Base-by-base conservation (phyloP, 1,140 invertebrate species). In the Bombus impatiens region DNA sequence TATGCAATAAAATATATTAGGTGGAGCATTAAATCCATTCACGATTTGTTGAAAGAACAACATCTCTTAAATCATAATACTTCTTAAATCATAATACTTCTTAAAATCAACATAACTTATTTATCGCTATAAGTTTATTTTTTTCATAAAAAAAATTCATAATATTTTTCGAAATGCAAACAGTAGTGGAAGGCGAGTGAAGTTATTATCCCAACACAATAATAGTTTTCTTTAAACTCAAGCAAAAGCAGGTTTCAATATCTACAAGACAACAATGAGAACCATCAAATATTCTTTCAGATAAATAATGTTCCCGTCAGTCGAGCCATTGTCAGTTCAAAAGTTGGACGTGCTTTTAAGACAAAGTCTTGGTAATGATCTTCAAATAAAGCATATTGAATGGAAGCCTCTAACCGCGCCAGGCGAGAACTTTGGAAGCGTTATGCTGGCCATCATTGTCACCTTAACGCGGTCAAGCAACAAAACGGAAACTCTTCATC, bases 381-480 rank as follows among this genome's bases (percentile, higher is more conserved):
- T 93, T 10, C 88, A 91, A 62, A 89, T 95, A 42, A 53, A 93
- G 28, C 75, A 91, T 1, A 59, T 91, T 4, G 84, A 92, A 82
- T 95, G 94, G 94, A 95, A 92, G 44, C 91, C 93, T 32, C 59
- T 96, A 28, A 96, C 96, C 12, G 95, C 95, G 76, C 95, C 96
- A 0, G 96, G 96, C 2, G 96, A 96, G 76, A 96, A 97, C 90
- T 96, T 96, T 88, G 96, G 96, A 12, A 96, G 96, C 92, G 44
- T 96, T 6, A 96, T 96, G 91, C 81, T 96, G 28, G 93, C 94
- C 1, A 91, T 97, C 9, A 91, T 94, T 53, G 87, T 94, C 9
- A 92, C 86, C 13, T 9, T 95, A 53, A 65, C 90, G 0, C 86
- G 85, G 40, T 84, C 94, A 8, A 82, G 87, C 10, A 84, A 89